phyloP scores from a whole-genome alignment of 2,797 vertebrate genomes.

The Carcharodon carcharias region DNA sequence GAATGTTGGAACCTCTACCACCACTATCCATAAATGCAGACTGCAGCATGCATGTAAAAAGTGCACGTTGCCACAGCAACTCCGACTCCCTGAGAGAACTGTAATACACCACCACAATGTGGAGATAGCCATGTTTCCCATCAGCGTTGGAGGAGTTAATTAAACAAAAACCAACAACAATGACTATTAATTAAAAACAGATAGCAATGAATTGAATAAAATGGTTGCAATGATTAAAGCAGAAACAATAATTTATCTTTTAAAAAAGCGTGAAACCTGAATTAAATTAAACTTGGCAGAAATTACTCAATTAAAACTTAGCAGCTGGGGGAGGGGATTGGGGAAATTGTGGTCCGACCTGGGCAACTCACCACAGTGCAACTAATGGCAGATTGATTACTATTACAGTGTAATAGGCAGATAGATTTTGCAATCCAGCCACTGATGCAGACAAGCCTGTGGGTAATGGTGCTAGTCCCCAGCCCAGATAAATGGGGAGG shows the following conservation, averaged over 20 bases:
- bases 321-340: not conserved
- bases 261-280: not conserved
- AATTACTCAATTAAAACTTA: not conserved
- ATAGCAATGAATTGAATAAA: not conserved
- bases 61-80: not conserved
- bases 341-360: not conserved
- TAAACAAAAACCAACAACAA: not conserved
- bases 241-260: not conserved
- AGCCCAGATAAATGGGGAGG: not conserved
- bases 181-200: not conserved
- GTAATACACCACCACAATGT: not conserved
- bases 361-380: not conserved
- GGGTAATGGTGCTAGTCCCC: too few species aligned
- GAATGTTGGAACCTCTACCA: not conserved
- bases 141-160: not conserved
- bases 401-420: not conserved
- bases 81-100: not conserved
- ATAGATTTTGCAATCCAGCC: not conserved
- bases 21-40: too few species aligned
- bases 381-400: not conserved
- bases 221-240: not conserved
- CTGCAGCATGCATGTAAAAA: not conserved
- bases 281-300: not conserved
- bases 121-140: not conserved
- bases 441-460: not conserved